phyloP scores from a whole-genome alignment of 2,888 invertebrate species.

The Sesia bembeciformis region DNA sequence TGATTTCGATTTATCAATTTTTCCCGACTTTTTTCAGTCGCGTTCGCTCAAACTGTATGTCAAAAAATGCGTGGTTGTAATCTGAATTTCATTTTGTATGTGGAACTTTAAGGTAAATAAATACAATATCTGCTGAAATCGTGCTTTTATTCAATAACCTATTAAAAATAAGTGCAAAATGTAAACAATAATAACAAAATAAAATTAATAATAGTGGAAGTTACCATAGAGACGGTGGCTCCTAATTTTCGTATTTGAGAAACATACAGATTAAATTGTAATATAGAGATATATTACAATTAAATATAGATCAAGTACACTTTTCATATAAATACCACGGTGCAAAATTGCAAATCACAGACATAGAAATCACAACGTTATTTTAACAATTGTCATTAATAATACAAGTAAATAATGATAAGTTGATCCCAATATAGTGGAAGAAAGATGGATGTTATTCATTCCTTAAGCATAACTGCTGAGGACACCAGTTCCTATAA shows the following conservation, averaged over 20 bases:
- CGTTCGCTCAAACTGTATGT: neutral
- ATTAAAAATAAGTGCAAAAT: slow-evolving; percentile 2
- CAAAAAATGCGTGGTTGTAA: slow-evolving; percentile 7
- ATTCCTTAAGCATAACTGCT: slow-evolving; percentile 57
- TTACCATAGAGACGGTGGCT: neutral
- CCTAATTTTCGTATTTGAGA: neutral
- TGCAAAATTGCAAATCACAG: no score
- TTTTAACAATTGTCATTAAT: neutral
- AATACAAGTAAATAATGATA: neutral
- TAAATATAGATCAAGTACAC: no score
- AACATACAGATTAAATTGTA: neutral
- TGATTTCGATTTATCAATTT: no score
- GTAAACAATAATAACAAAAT: neutral
- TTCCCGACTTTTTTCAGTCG: neutral
- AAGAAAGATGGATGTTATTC: slow-evolving; percentile 1
- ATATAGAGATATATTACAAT: neutral
- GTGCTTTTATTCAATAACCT: slow-evolving; percentile 16
- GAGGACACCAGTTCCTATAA: slow-evolving; percentile 50
- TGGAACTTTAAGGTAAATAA: slow-evolving; percentile 24
- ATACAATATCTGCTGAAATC: slow-evolving; percentile 17
- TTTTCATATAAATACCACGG: no score
- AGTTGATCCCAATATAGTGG: neutral
- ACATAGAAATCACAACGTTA: no score
- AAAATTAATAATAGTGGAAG: neutral
- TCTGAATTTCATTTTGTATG: slow-evolving; percentile 29